Conservation (phyloP, 2,797 vertebrate genomes). For the Anguilla anguilla region DNA sequence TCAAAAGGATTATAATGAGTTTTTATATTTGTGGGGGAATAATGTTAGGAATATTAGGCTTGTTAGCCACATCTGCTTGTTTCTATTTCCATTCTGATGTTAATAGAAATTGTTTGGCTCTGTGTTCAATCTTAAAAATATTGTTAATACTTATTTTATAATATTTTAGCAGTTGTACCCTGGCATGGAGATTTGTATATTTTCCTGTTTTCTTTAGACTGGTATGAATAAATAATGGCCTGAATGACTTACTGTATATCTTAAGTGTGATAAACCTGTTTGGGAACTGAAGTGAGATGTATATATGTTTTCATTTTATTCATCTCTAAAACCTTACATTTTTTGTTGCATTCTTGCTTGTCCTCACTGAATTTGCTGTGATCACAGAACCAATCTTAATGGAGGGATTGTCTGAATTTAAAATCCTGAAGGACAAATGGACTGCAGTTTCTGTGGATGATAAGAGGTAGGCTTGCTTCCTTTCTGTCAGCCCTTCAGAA, state of each 20-base stretch:
- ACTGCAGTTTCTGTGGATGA: constrained; percentile 88
- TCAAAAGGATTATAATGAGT: not conserved
- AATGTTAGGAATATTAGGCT: not conserved
- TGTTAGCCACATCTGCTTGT: not conserved
- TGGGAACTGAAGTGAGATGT: not conserved
- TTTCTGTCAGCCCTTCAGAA: not conserved
- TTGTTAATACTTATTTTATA: constrained; percentile 23
- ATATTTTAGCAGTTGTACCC: not conserved
- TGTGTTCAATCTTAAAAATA: not conserved
- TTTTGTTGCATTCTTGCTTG: not conserved
- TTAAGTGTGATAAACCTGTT: constrained; percentile 10
- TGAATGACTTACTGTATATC: constrained; percentile 9
- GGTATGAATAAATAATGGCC: not conserved
- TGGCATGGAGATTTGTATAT: constrained; percentile 14
- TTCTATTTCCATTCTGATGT: not conserved
- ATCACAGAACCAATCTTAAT: constrained; percentile 91
- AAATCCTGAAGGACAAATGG: constrained; percentile 89
- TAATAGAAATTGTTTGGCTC: not conserved
- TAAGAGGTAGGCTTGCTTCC: constrained; percentile 76
- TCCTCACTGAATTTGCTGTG: constrained; percentile 12
- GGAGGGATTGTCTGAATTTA: constrained; percentile 87
- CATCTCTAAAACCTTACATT: not conserved
- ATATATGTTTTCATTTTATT: not conserved
- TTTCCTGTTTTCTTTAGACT: constrained; percentile 13
- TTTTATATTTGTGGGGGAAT: not conserved